Evolutionary conservation across 2,888 invertebrate species (phyloP).

Genomic region (Pherbina coryleti): DNA sequence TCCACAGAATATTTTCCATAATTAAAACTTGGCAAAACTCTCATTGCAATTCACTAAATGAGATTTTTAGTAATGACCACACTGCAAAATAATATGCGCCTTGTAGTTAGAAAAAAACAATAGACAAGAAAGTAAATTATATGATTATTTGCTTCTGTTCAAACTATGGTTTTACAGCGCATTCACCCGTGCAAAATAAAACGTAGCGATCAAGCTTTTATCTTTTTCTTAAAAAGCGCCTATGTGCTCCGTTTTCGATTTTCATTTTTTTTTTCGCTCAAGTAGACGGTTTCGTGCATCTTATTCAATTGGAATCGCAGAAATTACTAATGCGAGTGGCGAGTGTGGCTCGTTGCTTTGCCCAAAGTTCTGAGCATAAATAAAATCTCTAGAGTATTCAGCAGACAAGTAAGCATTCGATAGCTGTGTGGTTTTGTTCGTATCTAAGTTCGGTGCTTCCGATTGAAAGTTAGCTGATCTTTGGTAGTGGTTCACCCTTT

Average conservation of each 20-base stretch:
- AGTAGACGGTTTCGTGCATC: neutral
- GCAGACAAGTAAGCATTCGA: too few relatives aligned
- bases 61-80: neutral
- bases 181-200: neutral
- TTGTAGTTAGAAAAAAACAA: neutral
- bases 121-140: too few relatives aligned
- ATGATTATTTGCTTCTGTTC: neutral
- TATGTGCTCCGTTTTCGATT: neutral
- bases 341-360: neutral
- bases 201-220: neutral
- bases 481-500: too few relatives aligned
- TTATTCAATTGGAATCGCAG: conserved; percentile 4
- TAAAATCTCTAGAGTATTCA: neutral
- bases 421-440: neutral
- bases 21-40: neutral
- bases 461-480: neutral
- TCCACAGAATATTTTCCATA: neutral
- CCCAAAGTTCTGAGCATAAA: neutral
- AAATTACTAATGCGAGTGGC: conserved; percentile 22
- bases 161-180: too few relatives aligned
- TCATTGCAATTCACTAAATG: neutral
- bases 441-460: conserved; percentile 5
- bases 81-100: too few relatives aligned
- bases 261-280: neutral
- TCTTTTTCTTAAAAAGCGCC: neutral